A percentile compares a stretch with the other conserved stretches of the same genome.
These are phyloP conservation scores for Caenorhabditis angaria DNA, from an alignment of 2,888 invertebrate genomes.

Conservation along the genomic window DNA sequence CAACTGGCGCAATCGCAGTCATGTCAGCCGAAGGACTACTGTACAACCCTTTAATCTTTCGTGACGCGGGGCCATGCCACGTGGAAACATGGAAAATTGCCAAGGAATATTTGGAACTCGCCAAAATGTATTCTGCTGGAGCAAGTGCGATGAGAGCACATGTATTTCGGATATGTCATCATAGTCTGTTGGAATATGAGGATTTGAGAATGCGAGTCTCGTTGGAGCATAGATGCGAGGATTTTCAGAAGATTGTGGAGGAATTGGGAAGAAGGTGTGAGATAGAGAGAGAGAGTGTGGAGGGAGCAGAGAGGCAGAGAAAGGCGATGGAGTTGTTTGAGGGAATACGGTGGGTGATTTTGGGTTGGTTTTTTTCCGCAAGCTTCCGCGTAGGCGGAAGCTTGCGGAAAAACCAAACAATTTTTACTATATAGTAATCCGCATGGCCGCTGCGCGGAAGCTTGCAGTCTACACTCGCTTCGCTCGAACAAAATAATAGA, in stretches of 20 bases:
- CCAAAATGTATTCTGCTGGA: slow-evolving; percentile 85
- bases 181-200: slow-evolving; percentile 74
- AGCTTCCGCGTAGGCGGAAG: too few species aligned
- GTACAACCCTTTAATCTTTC: slow-evolving; percentile 93
- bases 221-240: slow-evolving; percentile 48
- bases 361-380: too few species aligned
- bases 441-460: too few species aligned
- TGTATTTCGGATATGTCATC: slow-evolving; percentile 93
- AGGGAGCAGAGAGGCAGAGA: slow-evolving; percentile 19
- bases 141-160: slow-evolving; percentile 91
- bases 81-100: slow-evolving; percentile 78
- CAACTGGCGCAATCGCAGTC: slow-evolving; percentile 82
- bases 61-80: slow-evolving; percentile 41
- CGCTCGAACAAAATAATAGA: too few species aligned
- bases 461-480: too few species aligned
- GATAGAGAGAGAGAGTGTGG: slow-evolving; percentile 30
- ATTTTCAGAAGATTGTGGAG: slow-evolving; percentile 58
- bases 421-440: too few species aligned
- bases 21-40: slow-evolving; percentile 86
- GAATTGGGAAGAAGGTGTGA: slow-evolving; percentile 51
- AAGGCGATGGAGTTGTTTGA: slow-evolving; percentile 40
- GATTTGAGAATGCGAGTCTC: slow-evolving; percentile 64
- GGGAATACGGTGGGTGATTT: slow-evolving; percentile 38
- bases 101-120: slow-evolving; percentile 85
- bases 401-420: too few species aligned